Conservation (phyloP, 1,140 invertebrate genomes). For the Hypothenemus hampei region DNA sequence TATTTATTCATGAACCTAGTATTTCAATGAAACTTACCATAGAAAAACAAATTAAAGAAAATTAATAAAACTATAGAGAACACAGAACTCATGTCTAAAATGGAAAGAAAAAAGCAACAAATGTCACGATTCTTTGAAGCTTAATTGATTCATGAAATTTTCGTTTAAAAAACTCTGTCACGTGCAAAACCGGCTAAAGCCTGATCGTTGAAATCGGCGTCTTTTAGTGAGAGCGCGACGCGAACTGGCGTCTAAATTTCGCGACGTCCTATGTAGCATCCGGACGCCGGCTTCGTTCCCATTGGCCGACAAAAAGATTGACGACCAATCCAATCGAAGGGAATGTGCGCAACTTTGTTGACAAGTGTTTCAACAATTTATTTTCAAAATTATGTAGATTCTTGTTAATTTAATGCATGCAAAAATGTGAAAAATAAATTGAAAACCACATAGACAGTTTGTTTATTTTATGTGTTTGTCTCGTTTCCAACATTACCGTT, state of each 20-base stretch:
- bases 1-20: too few species aligned
- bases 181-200: slow-evolving; percentile 17
- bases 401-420: too few species aligned
- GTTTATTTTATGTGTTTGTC: too few species aligned
- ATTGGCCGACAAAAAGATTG: slow-evolving; percentile 19
- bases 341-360: slow-evolving; percentile 25
- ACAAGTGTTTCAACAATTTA: slow-evolving; percentile 14
- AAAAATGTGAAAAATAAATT: background rate
- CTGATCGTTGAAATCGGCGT: background rate
- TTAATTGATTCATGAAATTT: too few species aligned
- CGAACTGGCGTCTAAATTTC: slow-evolving; percentile 25
- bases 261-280: slow-evolving; percentile 21
- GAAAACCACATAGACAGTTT: too few species aligned
- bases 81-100: slow-evolving; percentile 26
- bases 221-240: slow-evolving; percentile 5
- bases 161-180: too few species aligned
- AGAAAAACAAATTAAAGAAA: too few species aligned
- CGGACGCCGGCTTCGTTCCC: slow-evolving; percentile 8
- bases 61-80: too few species aligned
- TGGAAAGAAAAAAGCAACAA: background rate
- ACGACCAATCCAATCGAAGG: slow-evolving; percentile 18
- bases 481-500: slow-evolving; percentile 2
- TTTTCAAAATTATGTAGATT: too few species aligned
- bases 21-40: too few species aligned
- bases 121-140: background rate